Base-by-base conservation (phyloP, 2,113 vertebrate species). In the Campylomormyrus tamandua region DNA sequence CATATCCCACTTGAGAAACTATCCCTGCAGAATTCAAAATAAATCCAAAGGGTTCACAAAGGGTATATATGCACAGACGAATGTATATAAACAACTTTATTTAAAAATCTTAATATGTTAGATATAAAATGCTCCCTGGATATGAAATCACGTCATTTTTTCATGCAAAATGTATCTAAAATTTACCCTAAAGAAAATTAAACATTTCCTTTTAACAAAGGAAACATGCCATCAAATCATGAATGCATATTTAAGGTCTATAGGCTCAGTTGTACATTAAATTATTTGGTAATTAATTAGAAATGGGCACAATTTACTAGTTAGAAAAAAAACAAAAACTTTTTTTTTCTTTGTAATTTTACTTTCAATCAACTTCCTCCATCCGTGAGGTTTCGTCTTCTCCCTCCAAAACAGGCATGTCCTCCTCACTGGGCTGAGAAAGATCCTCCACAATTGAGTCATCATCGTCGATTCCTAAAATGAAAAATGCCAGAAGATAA, bases 331-430 rank as follows among this genome's bases (percentile, higher is more conserved):
- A 27, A 48, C 48, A 10, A 31, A 56, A 56, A 50, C 0, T 17
- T 8, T 8, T 17, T 42, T 50, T 35, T 88, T 3, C 31, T 74
- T 24, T 31, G 31, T 5, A 50, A 39, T 27, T 49, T 39, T 42
- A 27, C 48, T 91, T 80, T 96, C 94, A 97, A 92, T 97, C 96
- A 87, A 97, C 96, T 95, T 96, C 96, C 91, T 97, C 96, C 96
- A 97, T 97, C 92, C 96, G 95, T 89, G 96, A 97, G 58, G 96
- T 95, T 91, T 96, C 96, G 0, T 96, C 96, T 15, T 96, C 96
- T 39, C 96, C 96, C 90, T 97, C 96, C 88, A 97, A 91, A 89
- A 96, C 95, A 49, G 96, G 96, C 96, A 97, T 97, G 31, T 97
- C 96, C 62, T 97, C 96, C 62, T 96, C 95, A 52, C 89, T 83